These are phyloP conservation scores for Lordiphosa mommai DNA, from an alignment of 1,140 invertebrate genomes.

Conservation along the genomic window DNA sequence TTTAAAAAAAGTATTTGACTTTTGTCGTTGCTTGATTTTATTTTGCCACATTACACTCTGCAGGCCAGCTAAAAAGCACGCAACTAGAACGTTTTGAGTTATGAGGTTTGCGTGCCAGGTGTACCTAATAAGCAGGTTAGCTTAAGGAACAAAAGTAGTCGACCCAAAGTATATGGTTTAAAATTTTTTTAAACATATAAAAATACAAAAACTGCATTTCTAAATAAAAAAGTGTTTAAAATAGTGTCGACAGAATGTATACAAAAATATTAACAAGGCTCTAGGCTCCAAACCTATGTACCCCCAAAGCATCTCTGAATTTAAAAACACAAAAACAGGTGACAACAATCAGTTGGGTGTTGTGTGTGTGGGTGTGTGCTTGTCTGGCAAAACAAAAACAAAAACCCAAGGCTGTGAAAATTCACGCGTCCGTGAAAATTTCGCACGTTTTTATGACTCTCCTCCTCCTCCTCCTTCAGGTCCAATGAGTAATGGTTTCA, in stretches of 20 bases:
- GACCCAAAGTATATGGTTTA: constrained; percentile 4
- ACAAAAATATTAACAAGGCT: too few relatives aligned
- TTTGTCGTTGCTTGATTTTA: constrained; percentile 39
- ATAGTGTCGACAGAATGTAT: too few relatives aligned
- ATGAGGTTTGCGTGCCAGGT: constrained; percentile 68
- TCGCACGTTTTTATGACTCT: constrained; percentile 73
- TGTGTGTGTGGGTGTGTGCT: not conserved
- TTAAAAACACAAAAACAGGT: constrained; percentile 47
- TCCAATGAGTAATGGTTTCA: constrained; percentile 43
- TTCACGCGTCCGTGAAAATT: constrained; percentile 69
- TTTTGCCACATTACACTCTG: constrained; percentile 39
- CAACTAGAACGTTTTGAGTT: constrained; percentile 56
- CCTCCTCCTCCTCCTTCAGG: not conserved
- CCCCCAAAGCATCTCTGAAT: not conserved
- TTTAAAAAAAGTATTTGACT: constrained; percentile 40
- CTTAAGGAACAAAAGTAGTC: not conserved
- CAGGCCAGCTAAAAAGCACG: constrained; percentile 11
- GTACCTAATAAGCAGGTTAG: constrained; percentile 36
- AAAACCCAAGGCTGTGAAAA: constrained; percentile 59
- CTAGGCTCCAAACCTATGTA: not conserved
- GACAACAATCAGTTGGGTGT: constrained; percentile 61
- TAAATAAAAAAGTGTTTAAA: too few relatives aligned
- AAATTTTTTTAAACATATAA: too few relatives aligned
- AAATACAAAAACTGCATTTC: too few relatives aligned
- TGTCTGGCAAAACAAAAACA: constrained; percentile 63